Evolutionary conservation across 2,113 vertebrate species (phyloP).

Genomic region (Cisticola juncidis): DNA sequence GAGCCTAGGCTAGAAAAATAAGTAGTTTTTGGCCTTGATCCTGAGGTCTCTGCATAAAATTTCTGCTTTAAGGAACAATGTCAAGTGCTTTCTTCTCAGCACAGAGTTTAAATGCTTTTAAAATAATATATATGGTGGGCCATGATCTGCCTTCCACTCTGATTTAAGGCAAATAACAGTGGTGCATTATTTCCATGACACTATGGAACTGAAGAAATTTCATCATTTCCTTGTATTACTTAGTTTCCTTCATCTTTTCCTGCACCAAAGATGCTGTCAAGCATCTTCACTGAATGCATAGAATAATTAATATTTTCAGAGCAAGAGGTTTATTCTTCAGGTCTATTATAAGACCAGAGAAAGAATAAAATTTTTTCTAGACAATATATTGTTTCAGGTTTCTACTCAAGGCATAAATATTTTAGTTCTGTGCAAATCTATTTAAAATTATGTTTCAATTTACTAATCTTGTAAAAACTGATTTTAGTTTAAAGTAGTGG

Average conservation of each 20-base stretch:
- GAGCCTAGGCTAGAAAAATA: background rate
- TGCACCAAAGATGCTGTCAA: background rate
- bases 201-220: background rate
- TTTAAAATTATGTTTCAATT: background rate
- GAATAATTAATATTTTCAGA: constrained; percentile 13
- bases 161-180: background rate
- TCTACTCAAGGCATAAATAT: background rate
- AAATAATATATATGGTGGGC: background rate
- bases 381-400: background rate
- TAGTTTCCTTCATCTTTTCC: background rate
- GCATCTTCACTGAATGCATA: background rate
- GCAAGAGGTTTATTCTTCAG: background rate
- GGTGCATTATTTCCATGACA: background rate
- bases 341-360: background rate
- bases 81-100: background rate
- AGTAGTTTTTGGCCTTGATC: background rate
- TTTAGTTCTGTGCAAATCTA: background rate
- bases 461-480: background rate
- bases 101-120: background rate
- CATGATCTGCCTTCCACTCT: background rate
- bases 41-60: background rate
- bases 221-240: background rate
- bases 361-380: background rate
- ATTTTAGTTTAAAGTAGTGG: background rate
- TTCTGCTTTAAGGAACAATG: background rate